Percentiles rank a stretch among this genome's conserved stretches.
Evolutionary conservation across 2,113 vertebrate genomes (phyloP).

Genomic region (Eulemur macaco): DNA sequence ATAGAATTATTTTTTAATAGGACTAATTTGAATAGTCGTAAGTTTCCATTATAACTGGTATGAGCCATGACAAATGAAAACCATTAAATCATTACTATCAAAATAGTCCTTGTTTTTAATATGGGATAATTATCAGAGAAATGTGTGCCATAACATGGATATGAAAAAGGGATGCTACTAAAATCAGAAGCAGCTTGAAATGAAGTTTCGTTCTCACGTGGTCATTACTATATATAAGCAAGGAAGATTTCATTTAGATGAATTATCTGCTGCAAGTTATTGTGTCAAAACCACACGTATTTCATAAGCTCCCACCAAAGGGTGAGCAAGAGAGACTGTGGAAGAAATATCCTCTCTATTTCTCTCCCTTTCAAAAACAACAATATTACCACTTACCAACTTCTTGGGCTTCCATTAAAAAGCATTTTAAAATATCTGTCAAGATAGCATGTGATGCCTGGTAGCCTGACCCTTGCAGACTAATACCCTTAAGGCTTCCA

Average conservation of each 20-base stretch:
- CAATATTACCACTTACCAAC: background rate
- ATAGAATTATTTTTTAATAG: background rate
- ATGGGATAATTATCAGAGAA: background rate
- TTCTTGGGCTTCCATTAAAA: background rate
- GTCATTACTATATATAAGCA: background rate
- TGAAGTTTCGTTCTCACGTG: background rate
- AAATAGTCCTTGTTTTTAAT: background rate
- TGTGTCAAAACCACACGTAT: background rate
- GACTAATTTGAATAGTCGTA: too few relatives aligned
- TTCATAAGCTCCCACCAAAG: background rate
- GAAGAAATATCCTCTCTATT: background rate
- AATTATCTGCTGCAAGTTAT: background rate
- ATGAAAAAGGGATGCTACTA: background rate
- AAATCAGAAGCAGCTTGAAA: background rate
- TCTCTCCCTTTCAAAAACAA: background rate
- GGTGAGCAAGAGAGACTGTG: background rate
- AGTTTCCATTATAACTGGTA: too few relatives aligned
- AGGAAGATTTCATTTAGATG: background rate
- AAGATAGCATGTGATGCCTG: background rate
- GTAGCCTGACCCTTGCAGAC: background rate
- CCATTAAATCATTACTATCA: too few relatives aligned
- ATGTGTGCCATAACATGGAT: background rate
- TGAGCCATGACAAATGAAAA: too few relatives aligned
- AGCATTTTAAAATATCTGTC: background rate
- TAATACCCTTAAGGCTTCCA: background rate